Evolutionary conservation across 2,113 vertebrate species (phyloP).

Genomic region (Mesoclemmys tuberculata): DNA sequence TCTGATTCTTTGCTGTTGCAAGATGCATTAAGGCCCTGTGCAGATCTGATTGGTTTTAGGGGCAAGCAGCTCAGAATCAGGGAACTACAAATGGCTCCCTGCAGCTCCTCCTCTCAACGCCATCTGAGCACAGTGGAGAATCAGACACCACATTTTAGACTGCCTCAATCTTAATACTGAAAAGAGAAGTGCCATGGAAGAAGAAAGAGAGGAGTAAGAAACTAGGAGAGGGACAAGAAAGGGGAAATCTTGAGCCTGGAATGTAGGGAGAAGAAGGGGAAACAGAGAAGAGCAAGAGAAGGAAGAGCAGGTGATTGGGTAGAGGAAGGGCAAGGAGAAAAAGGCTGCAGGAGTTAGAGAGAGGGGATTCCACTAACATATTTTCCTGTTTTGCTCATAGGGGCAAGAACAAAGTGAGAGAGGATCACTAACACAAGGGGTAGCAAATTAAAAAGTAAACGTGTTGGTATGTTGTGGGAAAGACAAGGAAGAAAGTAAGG

Average conservation of each 20-base stretch:
- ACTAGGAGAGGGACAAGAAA: not conserved
- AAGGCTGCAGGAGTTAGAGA: not conserved
- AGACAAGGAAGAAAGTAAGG: not conserved
- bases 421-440: not conserved
- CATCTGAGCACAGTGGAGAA: not conserved
- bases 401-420: not conserved
- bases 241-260: not conserved
- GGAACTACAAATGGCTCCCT: not conserved
- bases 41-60: not conserved
- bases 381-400: not conserved
- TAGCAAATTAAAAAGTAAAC: not conserved
- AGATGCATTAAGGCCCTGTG: fast-evolving
- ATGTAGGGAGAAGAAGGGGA: not conserved
- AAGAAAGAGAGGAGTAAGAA: not conserved
- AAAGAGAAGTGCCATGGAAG: not conserved
- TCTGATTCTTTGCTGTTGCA: not conserved
- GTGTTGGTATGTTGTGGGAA: not conserved
- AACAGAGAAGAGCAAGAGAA: not conserved
- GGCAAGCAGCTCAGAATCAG: no score
- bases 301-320: not conserved
- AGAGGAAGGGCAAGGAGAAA: not conserved
- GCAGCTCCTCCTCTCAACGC: not conserved
- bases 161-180: fast-evolving
- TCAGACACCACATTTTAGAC: fast-evolving
- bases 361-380: not conserved